A percentile compares a stretch with the other conserved stretches of the same genome.
Conservation (phyloP, 53 echinoderm and acorn worm species). For the Luidia sarsii region DNA sequence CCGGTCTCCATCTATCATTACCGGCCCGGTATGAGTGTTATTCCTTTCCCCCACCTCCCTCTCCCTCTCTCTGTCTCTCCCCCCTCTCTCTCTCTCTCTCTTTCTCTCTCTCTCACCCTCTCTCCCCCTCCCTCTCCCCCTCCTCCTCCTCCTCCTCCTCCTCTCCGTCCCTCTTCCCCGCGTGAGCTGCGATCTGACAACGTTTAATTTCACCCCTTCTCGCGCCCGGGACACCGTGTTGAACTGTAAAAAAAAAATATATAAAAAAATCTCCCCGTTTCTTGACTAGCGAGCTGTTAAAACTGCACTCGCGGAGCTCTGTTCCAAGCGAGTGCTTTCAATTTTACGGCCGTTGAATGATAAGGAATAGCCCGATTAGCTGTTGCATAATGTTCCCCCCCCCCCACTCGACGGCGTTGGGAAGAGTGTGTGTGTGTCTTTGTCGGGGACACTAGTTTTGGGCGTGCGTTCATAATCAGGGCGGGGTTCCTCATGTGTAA, state of each 20-base stretch:
- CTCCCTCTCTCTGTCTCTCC: slow-evolving; percentile 6
- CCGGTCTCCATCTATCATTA: slow-evolving; percentile 53
- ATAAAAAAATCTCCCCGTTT: background rate
- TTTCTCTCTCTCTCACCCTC: too few relatives aligned
- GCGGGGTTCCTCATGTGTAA: too few relatives aligned
- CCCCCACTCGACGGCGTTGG: background rate
- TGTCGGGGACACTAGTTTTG: too few relatives aligned
- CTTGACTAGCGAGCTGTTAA: background rate
- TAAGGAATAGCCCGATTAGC: background rate
- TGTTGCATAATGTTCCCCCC: too few relatives aligned
- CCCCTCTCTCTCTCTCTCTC: background rate
- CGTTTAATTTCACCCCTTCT: slow-evolving; percentile 48
- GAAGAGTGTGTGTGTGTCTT: too few relatives aligned
- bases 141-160: background rate
- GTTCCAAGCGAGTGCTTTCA: background rate
- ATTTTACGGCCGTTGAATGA: background rate
- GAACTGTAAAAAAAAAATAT: slow-evolving; percentile 3
- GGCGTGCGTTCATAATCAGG: too few relatives aligned
- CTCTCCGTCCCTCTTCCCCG: slow-evolving; percentile 12
- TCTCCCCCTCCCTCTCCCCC: slow-evolving; percentile 6
- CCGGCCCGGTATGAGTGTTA: background rate
- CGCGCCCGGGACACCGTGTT: slow-evolving; percentile 15
- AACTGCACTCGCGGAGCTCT: too few relatives aligned
- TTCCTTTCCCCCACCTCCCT: too few relatives aligned
- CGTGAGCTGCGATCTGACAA: slow-evolving; percentile 50